Conservation (phyloP, 1,140 invertebrate species). For the Drosophila quadrilineata region DNA sequence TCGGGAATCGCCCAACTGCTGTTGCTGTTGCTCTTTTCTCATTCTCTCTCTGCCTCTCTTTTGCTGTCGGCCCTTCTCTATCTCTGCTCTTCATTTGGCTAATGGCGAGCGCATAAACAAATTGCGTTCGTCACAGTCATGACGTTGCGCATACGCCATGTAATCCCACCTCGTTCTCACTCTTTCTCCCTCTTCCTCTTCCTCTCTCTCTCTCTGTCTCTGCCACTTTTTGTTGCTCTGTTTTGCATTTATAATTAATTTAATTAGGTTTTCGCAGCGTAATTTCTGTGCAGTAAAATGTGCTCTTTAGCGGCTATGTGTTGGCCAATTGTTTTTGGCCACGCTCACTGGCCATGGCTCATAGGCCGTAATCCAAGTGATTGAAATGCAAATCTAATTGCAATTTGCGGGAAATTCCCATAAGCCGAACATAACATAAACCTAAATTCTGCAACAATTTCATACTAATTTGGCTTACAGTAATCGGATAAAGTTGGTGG, state of each 20-base stretch:
- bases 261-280: conserved; percentile 26
- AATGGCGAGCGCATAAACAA: conserved; percentile 52
- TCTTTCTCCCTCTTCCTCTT: neutral
- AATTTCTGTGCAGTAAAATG: conserved; percentile 4
- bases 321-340: conserved; percentile 5
- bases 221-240: neutral
- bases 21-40: neutral
- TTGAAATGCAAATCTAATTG: neutral
- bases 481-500: too few species aligned
- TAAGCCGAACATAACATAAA: too few species aligned
- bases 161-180: neutral
- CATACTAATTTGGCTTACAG: too few species aligned
- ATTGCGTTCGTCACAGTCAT: conserved; percentile 15
- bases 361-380: too few species aligned
- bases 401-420: neutral
- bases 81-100: conserved; percentile 17
- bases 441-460: neutral
- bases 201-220: neutral
- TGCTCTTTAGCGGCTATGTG: neutral
- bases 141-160: conserved; percentile 25
- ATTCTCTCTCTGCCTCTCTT: neutral
- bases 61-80: neutral
- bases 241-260: conserved; percentile 47
- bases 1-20: conserved; percentile 34
- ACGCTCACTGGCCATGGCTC: too few species aligned